Percentiles rank a stretch among this genome's conserved stretches.
phyloP scores from a whole-genome alignment of 2,113 vertebrate genomes.

The Nothocercus julius region DNA sequence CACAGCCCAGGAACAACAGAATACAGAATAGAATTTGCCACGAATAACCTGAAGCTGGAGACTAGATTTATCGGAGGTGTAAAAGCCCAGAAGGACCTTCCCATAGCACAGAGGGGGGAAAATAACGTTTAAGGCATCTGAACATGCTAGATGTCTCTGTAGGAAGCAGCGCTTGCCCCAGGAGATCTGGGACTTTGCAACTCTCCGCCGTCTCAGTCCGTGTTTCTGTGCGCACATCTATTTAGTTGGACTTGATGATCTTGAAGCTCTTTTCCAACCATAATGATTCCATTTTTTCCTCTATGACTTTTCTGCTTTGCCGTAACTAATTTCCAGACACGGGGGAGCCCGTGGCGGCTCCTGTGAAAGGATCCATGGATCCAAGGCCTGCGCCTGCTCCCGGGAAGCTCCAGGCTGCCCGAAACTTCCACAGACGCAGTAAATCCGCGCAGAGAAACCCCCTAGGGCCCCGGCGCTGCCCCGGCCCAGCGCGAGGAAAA shows the following conservation, averaged over 20 bases:
- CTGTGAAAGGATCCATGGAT: background rate
- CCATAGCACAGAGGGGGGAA: accelerated
- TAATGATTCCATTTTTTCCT: too few relatives aligned
- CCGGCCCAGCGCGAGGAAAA: background rate
- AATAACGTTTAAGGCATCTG: too few relatives aligned
- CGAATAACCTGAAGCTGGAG: accelerated
- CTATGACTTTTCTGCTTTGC: too few relatives aligned
- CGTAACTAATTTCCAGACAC: background rate
- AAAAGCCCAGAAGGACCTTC: background rate
- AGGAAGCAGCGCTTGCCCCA: background rate
- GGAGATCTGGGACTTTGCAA: accelerated
- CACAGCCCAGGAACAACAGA: accelerated
- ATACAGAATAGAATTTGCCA: too few relatives aligned
- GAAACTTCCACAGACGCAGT: too few relatives aligned
- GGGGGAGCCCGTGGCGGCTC: background rate
- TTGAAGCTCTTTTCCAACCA: too few relatives aligned
- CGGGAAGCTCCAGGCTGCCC: background rate
- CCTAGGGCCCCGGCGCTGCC: too few relatives aligned
- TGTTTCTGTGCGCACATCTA: accelerated
- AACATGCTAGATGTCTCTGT: accelerated
- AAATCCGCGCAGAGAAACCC: too few relatives aligned
- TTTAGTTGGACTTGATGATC: too few relatives aligned
- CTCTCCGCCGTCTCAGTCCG: accelerated
- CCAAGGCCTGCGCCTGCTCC: too few relatives aligned
- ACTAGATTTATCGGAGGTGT: background rate